Percentiles rank a stretch among this genome's conserved stretches.
Conservation (phyloP, 2,888 invertebrate species). For the Celastrina argiolus region DNA sequence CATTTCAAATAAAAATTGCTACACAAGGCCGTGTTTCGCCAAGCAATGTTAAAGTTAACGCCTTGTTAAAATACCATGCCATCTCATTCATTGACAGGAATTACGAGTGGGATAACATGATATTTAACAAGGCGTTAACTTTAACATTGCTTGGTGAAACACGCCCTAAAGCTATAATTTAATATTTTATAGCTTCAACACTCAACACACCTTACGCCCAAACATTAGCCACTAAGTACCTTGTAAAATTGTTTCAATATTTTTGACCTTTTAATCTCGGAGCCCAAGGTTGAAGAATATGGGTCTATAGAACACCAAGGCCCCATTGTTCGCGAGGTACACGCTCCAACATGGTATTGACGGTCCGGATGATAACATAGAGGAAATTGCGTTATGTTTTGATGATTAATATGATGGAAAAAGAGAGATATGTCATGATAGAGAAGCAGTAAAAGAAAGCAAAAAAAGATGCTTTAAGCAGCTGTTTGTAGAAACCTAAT, state of each 20-base stretch:
- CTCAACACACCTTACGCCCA: conserved; percentile 31
- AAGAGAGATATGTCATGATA: background rate
- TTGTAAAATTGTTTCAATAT: conserved; percentile 40
- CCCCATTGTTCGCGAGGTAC: conserved; percentile 8
- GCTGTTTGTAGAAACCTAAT: too few species aligned
- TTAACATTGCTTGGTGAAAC: too few species aligned
- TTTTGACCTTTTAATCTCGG: conserved; percentile 42
- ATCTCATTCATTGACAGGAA: too few species aligned
- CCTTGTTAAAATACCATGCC: too few species aligned
- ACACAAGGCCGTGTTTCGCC: too few species aligned
- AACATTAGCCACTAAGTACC: conserved; percentile 39
- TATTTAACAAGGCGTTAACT: too few species aligned
- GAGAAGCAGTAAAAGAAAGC: too few species aligned
- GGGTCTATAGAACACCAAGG: conserved; percentile 31
- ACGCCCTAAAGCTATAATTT: background rate
- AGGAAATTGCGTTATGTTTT: background rate
- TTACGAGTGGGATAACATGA: too few species aligned
- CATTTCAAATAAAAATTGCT: too few species aligned
- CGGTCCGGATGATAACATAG: background rate
- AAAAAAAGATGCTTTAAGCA: too few species aligned
- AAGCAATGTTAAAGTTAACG: too few species aligned
- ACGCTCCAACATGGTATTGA: background rate
- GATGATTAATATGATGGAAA: background rate
- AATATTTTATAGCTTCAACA: conserved; percentile 1
- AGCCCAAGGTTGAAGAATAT: conserved; percentile 40